phyloP scores from a whole-genome alignment of 2,888 invertebrate species.

The Diloba caeruleocephala region DNA sequence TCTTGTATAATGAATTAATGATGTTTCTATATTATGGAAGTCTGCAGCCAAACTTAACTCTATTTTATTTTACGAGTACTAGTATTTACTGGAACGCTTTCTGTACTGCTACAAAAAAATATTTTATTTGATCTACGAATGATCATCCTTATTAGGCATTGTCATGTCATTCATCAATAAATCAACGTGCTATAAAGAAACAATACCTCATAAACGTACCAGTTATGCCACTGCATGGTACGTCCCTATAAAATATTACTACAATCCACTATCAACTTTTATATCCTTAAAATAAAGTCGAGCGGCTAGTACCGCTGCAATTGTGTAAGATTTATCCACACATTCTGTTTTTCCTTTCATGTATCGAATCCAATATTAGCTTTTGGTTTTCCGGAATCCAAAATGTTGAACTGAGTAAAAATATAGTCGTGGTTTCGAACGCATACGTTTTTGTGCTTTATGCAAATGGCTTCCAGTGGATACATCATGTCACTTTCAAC shows the following conservation, averaged over 20 bases:
- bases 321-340: constrained; percentile 12
- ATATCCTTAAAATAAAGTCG: background rate
- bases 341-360: constrained; percentile 22
- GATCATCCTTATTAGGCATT: constrained; percentile 13
- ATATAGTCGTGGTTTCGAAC: constrained; percentile 30
- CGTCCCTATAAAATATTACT: constrained; percentile 19
- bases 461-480: constrained; percentile 34
- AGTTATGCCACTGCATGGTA: constrained; percentile 18
- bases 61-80: constrained; percentile 2
- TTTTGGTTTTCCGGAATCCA: constrained; percentile 36
- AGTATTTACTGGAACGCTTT: no score
- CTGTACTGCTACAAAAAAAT: no score
- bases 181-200: constrained; percentile 31
- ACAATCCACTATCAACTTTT: constrained; percentile 15
- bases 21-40: no score
- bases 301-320: background rate
- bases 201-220: constrained; percentile 25
- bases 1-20: no score
- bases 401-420: constrained; percentile 48
- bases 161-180: constrained; percentile 35
- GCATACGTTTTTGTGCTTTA: constrained; percentile 40
- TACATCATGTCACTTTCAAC: constrained; percentile 39
- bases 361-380: constrained; percentile 22
- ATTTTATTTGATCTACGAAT: constrained; percentile 16
- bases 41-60: no score